Evolutionary conservation across 1,140 invertebrate species (phyloP).

Genomic region (Pemphigus obesinymphae): DNA sequence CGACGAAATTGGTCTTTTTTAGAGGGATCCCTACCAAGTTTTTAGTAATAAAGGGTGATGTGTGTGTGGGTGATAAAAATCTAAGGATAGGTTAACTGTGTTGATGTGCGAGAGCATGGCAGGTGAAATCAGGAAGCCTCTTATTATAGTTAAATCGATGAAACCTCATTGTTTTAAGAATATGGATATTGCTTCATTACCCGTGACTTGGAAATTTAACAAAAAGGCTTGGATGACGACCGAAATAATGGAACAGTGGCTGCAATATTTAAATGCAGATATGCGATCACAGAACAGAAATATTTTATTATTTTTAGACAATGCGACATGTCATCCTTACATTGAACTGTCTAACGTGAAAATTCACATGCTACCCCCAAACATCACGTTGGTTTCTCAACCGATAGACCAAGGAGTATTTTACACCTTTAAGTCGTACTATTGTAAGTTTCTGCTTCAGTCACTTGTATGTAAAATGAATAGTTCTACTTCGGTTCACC

Average conservation of each 20-base stretch:
- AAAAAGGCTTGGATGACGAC: too few species aligned
- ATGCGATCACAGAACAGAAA: too few species aligned
- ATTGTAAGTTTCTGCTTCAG: conserved; percentile 45
- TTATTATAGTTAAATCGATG: conserved; percentile 54
- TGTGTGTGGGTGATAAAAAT: conserved; percentile 51
- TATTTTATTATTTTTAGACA: conserved; percentile 50
- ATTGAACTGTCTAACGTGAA: not conserved
- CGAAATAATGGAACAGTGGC: too few species aligned
- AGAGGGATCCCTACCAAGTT: conserved; percentile 21
- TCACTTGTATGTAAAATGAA: not conserved
- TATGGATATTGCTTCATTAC: conserved; percentile 48
- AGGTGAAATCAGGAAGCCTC: conserved; percentile 52
- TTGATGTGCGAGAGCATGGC: conserved; percentile 51
- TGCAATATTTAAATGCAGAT: too few species aligned
- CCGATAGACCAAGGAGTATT: conserved; percentile 55
- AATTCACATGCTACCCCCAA: conserved; percentile 49
- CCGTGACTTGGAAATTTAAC: conserved; percentile 46
- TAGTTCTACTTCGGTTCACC: not conserved
- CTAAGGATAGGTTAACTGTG: conserved; percentile 53
- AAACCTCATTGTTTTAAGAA: conserved; percentile 61
- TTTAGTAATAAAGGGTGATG: conserved; percentile 49
- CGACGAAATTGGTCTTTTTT: conserved; percentile 14
- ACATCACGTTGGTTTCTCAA: conserved; percentile 53
- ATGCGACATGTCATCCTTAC: not conserved
- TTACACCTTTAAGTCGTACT: conserved; percentile 48